A percentile compares a stretch with the other conserved stretches of the same genome.
phyloP scores from a whole-genome alignment of 1,140 invertebrate species.

The Drosophila kanapiae region DNA sequence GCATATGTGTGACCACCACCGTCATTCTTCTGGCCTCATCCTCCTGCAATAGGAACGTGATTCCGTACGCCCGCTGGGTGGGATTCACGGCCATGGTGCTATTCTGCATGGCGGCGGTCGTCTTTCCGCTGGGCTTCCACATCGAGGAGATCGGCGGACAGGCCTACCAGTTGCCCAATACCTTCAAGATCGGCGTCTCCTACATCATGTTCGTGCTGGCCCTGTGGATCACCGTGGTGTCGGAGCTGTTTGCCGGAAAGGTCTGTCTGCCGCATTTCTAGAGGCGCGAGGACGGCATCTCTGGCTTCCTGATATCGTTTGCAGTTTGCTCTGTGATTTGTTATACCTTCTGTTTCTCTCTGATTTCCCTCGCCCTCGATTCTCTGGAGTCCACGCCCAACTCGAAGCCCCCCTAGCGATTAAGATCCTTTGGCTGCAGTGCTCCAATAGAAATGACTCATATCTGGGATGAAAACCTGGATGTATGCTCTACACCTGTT shows the following conservation, averaged over 20 bases:
- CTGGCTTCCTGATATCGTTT: constrained; percentile 37
- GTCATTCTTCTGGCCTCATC: constrained; percentile 94
- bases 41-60: constrained; percentile 95
- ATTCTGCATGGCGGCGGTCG: constrained; percentile 97
- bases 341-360: constrained; percentile 59
- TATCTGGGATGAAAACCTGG: constrained; percentile 4
- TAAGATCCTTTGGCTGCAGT: not conserved
- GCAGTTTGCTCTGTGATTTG: constrained; percentile 57
- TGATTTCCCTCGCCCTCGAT: constrained; percentile 32
- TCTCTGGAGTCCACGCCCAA: not conserved
- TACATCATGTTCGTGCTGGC: constrained; percentile 98
- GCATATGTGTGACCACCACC: constrained; percentile 96
- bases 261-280: constrained; percentile 98
- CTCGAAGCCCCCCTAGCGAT: constrained; percentile 33
- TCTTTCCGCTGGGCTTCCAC: constrained; percentile 98
- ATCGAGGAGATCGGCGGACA: constrained; percentile 98
- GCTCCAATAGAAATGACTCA: not conserved
- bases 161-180: constrained; percentile 97
- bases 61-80: constrained; percentile 97
- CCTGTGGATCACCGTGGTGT: constrained; percentile 98
- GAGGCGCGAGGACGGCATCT: constrained; percentile 16
- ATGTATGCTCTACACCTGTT: not conserved
- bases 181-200: constrained; percentile 97
- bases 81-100: constrained; percentile 98
- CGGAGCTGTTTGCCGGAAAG: constrained; percentile 98